These are phyloP conservation scores for Lepisosteus oculatus DNA, from an alignment of 2,113 vertebrate species.

Conservation along the genomic window DNA sequence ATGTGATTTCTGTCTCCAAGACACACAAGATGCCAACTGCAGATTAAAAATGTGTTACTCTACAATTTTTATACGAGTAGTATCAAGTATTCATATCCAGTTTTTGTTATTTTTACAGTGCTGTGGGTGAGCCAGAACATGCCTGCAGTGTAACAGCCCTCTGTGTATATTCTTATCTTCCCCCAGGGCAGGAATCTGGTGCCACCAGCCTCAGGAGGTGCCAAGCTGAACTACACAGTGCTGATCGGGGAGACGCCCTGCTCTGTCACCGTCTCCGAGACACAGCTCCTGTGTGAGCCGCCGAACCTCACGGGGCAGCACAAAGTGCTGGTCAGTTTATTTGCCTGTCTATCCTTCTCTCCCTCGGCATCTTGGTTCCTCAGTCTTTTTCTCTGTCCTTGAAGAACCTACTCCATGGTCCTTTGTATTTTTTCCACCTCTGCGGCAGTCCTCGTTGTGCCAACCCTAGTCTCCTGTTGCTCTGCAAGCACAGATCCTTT, in stretches of 20 bases:
- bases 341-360: too few species aligned
- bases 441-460: too few species aligned
- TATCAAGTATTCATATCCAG: too few species aligned
- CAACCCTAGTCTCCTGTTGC: too few species aligned
- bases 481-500: too few species aligned
- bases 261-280: conserved; percentile 90
- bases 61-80: too few species aligned
- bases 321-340: conserved; percentile 85
- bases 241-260: conserved; percentile 91
- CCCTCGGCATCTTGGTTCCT: neutral
- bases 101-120: too few species aligned
- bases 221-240: conserved; percentile 95
- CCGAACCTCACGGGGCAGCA: conserved; percentile 92
- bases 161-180: conserved; percentile 30
- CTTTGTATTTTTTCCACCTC: too few species aligned
- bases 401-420: neutral
- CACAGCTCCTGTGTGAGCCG: conserved; percentile 91
- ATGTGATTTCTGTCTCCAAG: too few species aligned
- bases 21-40: too few species aligned
- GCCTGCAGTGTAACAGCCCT: neutral
- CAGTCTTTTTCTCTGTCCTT: neutral
- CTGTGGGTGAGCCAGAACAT: neutral
- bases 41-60: too few species aligned
- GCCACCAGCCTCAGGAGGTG: conserved; percentile 84
- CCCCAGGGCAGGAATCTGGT: conserved; percentile 93